These are phyloP conservation scores for Hanleya hanleyi DNA, from an alignment of 2,888 invertebrate genomes.

Conservation along the genomic window DNA sequence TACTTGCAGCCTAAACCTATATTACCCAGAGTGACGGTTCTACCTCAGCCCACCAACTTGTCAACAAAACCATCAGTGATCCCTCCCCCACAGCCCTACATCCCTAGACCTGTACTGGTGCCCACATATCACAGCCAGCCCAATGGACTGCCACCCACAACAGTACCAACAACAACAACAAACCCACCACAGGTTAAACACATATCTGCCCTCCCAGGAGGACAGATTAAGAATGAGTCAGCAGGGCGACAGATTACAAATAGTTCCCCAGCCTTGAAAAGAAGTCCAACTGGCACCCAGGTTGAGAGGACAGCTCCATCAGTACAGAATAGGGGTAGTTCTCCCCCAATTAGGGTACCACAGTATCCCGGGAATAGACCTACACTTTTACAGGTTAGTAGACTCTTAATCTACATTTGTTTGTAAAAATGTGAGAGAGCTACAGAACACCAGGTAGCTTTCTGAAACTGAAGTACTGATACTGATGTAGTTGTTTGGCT, in stretches of 20 bases:
- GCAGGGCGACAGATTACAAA: background rate
- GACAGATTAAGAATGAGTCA: too few species aligned
- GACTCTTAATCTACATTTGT: too few species aligned
- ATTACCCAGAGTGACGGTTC: background rate
- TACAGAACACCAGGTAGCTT: too few species aligned
- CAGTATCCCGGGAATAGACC: slow-evolving; percentile 49
- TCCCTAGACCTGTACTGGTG: background rate
- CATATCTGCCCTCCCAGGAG: too few species aligned
- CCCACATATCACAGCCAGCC: background rate
- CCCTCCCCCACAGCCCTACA: background rate
- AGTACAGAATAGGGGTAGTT: slow-evolving; percentile 6
- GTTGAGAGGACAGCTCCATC: background rate
- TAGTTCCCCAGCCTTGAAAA: background rate
- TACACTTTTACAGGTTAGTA: slow-evolving; percentile 4
- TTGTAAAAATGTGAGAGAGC: too few species aligned
- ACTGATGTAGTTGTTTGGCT: too few species aligned
- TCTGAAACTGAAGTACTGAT: too few species aligned
- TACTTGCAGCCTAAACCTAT: background rate
- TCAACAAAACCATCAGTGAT: background rate
- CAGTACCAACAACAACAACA: slow-evolving; percentile 6
- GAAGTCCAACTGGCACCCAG: too few species aligned
- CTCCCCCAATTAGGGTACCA: slow-evolving; percentile 63
- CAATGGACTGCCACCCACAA: slow-evolving; percentile 1
- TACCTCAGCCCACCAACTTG: slow-evolving; percentile 7
- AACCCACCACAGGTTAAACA: background rate